These are phyloP conservation scores for Podarcis siculus DNA, from an alignment of 2,797 vertebrate genomes.

Conservation along the genomic window DNA sequence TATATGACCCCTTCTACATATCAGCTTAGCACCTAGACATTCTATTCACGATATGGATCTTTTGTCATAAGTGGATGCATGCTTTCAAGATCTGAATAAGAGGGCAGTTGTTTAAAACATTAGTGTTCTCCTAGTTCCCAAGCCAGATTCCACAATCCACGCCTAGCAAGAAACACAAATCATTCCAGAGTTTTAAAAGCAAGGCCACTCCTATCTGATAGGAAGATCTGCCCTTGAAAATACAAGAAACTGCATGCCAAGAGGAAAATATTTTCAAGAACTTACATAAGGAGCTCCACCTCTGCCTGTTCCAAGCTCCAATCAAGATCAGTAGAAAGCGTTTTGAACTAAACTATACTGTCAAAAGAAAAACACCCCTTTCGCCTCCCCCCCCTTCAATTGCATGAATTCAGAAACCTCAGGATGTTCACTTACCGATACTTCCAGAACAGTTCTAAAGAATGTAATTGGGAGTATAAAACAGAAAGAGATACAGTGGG, in stretches of 20 bases:
- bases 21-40: not conserved
- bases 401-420: conserved; percentile 21
- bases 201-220: conserved; percentile 42
- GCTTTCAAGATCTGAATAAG: conserved; percentile 2
- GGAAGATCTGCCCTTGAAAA: conserved; percentile 50
- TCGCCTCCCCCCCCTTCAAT: conserved; percentile 42
- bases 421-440: not conserved
- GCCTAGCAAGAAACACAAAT: conserved; percentile 14
- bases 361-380: conserved; percentile 51
- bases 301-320: conserved; percentile 54
- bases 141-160: conserved; percentile 12
- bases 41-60: not conserved
- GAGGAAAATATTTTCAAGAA: conserved; percentile 63
- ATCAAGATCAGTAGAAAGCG: conserved; percentile 68
- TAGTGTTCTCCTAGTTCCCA: not conserved
- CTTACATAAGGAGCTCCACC: conserved; percentile 58
- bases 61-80: not conserved
- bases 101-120: not conserved
- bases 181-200: conserved; percentile 26
- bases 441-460: conserved; percentile 5
- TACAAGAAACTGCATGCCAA: conserved; percentile 44
- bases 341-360: conserved; percentile 43
- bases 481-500: conserved; percentile 12
- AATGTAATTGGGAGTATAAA: not conserved
- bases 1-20: not conserved